Conservation (phyloP, 2,888 invertebrate species). For the Plagodis pulveraria region DNA sequence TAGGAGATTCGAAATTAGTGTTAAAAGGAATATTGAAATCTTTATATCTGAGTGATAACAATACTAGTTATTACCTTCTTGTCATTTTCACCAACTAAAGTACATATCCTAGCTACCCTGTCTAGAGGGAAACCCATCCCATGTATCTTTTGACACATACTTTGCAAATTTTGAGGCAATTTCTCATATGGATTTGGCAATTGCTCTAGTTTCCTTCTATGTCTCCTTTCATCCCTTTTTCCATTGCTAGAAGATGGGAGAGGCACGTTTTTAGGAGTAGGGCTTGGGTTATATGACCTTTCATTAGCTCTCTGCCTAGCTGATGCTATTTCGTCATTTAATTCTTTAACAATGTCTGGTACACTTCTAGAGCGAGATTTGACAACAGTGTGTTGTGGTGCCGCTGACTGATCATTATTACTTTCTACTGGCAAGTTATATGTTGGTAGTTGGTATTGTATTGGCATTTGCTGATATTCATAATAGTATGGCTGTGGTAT, state of each 20-base stretch:
- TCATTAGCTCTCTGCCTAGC: slow-evolving; percentile 79
- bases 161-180: slow-evolving; percentile 83
- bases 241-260: slow-evolving; percentile 53
- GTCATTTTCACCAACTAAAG: slow-evolving; percentile 90
- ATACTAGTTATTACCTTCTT: slow-evolving; percentile 87
- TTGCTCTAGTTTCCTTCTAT: slow-evolving; percentile 58
- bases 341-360: slow-evolving; percentile 90
- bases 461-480: slow-evolving; percentile 61
- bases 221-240: slow-evolving; percentile 54
- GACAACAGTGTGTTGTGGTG: slow-evolving; percentile 50
- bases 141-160: slow-evolving; percentile 89
- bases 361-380: slow-evolving; percentile 87
- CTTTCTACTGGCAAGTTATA: slow-evolving; percentile 36
- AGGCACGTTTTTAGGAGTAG: slow-evolving; percentile 63
- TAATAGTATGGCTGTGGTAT: slow-evolving; percentile 74
- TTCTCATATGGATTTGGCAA: slow-evolving; percentile 73
- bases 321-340: slow-evolving; percentile 87
- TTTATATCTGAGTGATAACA: not conserved
- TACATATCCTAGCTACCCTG: slow-evolving; percentile 92
- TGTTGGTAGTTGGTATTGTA: slow-evolving; percentile 52
- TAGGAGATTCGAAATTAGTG: too few species aligned
- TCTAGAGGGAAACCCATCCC: slow-evolving; percentile 95
- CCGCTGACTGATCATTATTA: slow-evolving; percentile 40
- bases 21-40: too few species aligned
- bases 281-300: slow-evolving; percentile 81